phyloP scores from a whole-genome alignment of 2,797 vertebrate genomes.

The Myotis myotis region DNA sequence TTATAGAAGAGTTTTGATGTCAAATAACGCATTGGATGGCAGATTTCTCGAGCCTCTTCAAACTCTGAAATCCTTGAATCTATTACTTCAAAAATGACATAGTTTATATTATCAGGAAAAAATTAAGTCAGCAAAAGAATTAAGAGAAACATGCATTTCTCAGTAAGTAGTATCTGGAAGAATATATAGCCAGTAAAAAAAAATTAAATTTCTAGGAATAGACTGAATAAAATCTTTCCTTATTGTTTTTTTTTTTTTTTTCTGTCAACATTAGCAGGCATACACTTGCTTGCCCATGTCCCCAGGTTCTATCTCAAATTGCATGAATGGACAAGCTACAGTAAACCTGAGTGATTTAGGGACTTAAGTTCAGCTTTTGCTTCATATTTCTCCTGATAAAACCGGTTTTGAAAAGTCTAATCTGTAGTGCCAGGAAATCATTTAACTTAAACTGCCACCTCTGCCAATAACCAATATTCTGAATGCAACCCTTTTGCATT shows the following conservation, averaged over 20 bases:
- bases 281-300: not conserved
- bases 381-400: slow-evolving; percentile 62
- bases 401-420: slow-evolving; percentile 41
- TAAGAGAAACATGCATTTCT: not conserved
- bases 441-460: slow-evolving; percentile 56
- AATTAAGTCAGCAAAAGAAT: not conserved
- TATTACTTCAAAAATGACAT: not conserved
- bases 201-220: not conserved
- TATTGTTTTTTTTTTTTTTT: not conserved
- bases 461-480: slow-evolving; percentile 39
- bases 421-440: slow-evolving; percentile 62
- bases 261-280: not conserved
- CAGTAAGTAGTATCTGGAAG: not conserved
- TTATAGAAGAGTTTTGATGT: not conserved
- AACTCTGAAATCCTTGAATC: not conserved
- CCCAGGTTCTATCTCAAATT: not conserved
- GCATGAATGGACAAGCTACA: not conserved
- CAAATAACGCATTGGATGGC: not conserved
- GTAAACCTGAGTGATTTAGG: not conserved
- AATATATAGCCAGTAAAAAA: not conserved
- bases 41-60: not conserved
- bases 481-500: not conserved
- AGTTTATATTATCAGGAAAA: not conserved
- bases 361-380: slow-evolving; percentile 25
- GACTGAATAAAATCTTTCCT: not conserved